Conservation (phyloP, 2,888 invertebrate genomes). For the Gymnocheta viridis region DNA sequence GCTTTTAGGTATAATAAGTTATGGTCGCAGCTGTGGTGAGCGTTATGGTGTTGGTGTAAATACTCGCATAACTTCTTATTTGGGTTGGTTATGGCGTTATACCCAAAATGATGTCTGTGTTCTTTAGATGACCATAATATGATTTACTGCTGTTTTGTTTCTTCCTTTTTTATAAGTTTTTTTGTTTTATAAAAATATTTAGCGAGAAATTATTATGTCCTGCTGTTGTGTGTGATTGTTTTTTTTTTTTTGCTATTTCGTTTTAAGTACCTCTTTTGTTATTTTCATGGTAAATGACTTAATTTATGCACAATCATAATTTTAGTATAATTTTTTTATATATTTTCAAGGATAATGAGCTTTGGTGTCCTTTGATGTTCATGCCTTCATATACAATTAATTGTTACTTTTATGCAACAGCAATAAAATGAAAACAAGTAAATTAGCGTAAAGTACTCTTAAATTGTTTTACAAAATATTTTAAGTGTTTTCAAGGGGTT, state of each 20-base stretch:
- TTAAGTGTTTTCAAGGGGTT: slow-evolving; percentile 67
- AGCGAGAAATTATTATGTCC: slow-evolving; percentile 29
- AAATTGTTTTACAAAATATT: slow-evolving; percentile 62
- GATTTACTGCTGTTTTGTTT: neutral
- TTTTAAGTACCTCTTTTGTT: slow-evolving; percentile 47
- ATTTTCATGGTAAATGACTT: slow-evolving; percentile 63
- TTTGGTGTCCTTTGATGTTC: slow-evolving; percentile 66
- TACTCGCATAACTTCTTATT: slow-evolving; percentile 83
- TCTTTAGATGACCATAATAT: slow-evolving; percentile 31
- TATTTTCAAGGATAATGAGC: slow-evolving; percentile 69
- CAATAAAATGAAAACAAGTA: slow-evolving; percentile 58
- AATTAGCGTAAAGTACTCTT: slow-evolving; percentile 68
- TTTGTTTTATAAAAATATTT: neutral
- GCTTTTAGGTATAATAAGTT: slow-evolving; percentile 83
- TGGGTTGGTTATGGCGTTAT: slow-evolving; percentile 83
- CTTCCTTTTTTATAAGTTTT: no score
- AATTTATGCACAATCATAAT: slow-evolving; percentile 62
- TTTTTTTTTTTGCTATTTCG: neutral
- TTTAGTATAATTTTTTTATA: slow-evolving; percentile 12
- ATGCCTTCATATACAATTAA: slow-evolving; percentile 53
- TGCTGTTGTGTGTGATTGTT: neutral
- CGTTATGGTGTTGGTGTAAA: slow-evolving; percentile 83
- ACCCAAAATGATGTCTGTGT: slow-evolving; percentile 75
- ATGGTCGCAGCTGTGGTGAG: slow-evolving; percentile 83
- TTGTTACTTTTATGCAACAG: slow-evolving; percentile 64